Base-by-base conservation (phyloP, 2,888 invertebrate species). In the Drosophila leonis region DNA sequence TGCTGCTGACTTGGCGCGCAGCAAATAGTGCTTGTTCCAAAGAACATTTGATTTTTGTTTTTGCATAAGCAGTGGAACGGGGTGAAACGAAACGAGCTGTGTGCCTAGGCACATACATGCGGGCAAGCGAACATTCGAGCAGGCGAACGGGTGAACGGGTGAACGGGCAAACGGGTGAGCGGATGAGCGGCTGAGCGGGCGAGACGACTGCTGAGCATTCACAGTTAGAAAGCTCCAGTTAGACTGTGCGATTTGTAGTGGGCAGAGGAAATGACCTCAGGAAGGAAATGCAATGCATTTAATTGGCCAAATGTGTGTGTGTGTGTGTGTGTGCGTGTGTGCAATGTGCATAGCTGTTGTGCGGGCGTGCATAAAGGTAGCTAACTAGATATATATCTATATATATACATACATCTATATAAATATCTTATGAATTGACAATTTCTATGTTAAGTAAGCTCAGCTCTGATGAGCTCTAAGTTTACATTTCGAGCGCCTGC, bases 221-320 rank as follows among this genome's bases (percentile, higher is more conserved):
- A 78, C 81, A 78, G 74, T 81, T 78, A 78, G 65, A 71, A 67
- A 78, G 81, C 67, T 57, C 27, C 62, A 81, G 60, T 60, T 76
- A n/a, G 55, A 46, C 49, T 33, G 46, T 52, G 54, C 68, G 31
- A 42, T 51, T 65, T 66, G 66, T 49, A 49, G 65, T 74, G 70
- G 54, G 72, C 66, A 80, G 88, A 83, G 83, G 87, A 83, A 83
- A 72, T 83, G 83, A 88, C 87, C 83, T 83, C 78, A 75, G 83
- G 87, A 83, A 83, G 89, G 83, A 83, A 83, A 86, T 86, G 88
- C 81, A 88, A 61, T 77, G 89, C 68, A 86, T 86, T 88, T 86
- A 83, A 88, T 86, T 83, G 89, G 82, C 70, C 78, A 73, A 83
- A 72, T 82, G 71, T 65, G 61, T 65, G 63, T 54, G 65, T 37